Conservation (phyloP, 1,140 invertebrate genomes). For the Saxidomus purpurata region DNA sequence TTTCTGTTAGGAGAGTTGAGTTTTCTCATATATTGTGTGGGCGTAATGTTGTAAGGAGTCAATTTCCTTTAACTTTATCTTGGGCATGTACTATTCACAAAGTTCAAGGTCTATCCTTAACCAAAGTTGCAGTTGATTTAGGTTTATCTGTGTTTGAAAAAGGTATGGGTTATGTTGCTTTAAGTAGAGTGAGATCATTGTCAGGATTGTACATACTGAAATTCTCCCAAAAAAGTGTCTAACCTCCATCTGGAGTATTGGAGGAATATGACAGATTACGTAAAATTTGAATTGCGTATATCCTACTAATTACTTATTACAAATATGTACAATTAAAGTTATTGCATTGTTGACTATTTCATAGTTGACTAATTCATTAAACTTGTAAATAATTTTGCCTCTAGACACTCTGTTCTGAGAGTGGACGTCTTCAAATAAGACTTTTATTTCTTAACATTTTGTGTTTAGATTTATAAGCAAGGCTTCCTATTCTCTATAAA, state of each 20-base stretch:
- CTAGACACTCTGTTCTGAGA: too few relatives aligned
- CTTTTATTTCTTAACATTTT: too few relatives aligned
- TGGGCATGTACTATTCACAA: constrained; percentile 71
- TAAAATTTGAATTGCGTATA: too few relatives aligned
- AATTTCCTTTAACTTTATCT: constrained; percentile 67
- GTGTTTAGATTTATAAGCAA: too few relatives aligned
- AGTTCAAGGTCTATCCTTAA: constrained; percentile 68
- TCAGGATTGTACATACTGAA: constrained; percentile 50
- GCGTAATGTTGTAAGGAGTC: constrained; percentile 52
- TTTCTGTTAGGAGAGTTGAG: constrained; percentile 52
- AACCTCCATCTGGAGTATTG: neutral
- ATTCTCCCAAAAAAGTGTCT: constrained; percentile 31
- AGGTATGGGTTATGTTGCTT: constrained; percentile 70
- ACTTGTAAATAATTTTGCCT: too few relatives aligned
- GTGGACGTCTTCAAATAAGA: too few relatives aligned
- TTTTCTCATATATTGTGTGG: constrained; percentile 43
- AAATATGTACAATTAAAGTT: too few relatives aligned
- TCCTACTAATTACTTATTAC: too few relatives aligned
- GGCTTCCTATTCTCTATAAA: too few relatives aligned
- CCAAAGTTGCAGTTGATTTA: constrained; percentile 54
- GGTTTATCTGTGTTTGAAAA: constrained; percentile 64
- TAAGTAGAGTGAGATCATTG: constrained; percentile 61
- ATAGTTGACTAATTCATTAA: too few relatives aligned
- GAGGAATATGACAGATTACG: constrained; percentile 19
- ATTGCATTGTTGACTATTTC: too few relatives aligned